These are phyloP conservation scores for Azemiops feae DNA, from an alignment of 2,113 vertebrate genomes.

Conservation along the genomic window DNA sequence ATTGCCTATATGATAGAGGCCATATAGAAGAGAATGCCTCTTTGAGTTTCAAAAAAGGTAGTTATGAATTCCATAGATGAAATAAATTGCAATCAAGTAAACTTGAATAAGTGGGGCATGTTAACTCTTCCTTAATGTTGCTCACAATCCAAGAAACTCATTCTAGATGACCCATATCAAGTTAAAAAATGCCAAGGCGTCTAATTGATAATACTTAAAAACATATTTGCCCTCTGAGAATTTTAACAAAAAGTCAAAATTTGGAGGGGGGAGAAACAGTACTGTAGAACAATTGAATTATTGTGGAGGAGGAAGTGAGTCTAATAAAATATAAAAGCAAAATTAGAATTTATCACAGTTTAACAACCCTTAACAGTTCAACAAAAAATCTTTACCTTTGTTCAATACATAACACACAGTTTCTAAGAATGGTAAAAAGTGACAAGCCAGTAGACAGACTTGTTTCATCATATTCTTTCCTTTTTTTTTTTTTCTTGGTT, in stretches of 20 bases:
- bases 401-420: neutral
- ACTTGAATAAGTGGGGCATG: neutral
- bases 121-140: neutral
- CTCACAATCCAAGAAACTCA: neutral
- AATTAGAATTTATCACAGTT: neutral
- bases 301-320: neutral
- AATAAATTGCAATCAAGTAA: neutral
- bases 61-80: neutral
- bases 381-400: neutral
- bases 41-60: accelerated
- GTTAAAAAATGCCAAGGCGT: neutral
- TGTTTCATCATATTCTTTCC: neutral
- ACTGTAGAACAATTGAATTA: neutral
- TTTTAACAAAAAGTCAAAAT: neutral
- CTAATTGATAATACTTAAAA: neutral
- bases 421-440: neutral
- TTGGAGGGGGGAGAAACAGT: neutral
- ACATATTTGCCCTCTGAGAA: accelerated
- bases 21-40: conserved; percentile 14
- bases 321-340: neutral
- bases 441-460: neutral
- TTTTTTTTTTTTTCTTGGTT: neutral
- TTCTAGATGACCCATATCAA: neutral
- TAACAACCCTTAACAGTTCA: neutral
- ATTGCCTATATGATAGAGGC: conserved; percentile 30